A percentile compares a stretch with the other conserved stretches of the same genome.
phyloP scores from a whole-genome alignment of 2,113 vertebrate species.

The Chloropsis hardwickii region DNA sequence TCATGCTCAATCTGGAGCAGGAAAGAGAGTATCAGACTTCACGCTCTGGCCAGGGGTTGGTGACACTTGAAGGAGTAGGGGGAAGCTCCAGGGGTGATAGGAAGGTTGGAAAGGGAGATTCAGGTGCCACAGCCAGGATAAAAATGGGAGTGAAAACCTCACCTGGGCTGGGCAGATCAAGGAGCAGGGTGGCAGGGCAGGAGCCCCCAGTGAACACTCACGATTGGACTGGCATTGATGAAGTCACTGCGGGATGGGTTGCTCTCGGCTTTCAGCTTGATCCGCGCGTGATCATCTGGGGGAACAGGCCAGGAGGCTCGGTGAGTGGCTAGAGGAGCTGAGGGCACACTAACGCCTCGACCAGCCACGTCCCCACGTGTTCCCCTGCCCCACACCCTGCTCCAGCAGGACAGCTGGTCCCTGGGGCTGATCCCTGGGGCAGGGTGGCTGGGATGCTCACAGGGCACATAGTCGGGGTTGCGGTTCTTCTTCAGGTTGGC shows the following conservation, averaged over 20 bases:
- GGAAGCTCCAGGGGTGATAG: neutral
- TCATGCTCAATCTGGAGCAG: conserved; percentile 89
- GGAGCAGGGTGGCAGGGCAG: neutral
- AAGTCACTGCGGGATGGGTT: conserved; percentile 89
- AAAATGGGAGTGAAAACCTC: neutral
- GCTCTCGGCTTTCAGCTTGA: conserved; percentile 90
- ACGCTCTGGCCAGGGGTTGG: rapidly evolving
- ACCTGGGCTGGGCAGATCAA: neutral
- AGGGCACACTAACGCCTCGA: rapidly evolving
- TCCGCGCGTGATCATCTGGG: conserved; percentile 90
- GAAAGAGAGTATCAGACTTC: neutral
- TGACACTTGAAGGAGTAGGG: neutral
- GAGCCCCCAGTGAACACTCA: conserved; percentile 67
- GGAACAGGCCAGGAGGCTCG: neutral
- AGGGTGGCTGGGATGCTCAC: conserved; percentile 72
- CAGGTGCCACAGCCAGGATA: neutral
- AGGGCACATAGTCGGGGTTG: conserved; percentile 85
- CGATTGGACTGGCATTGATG: conserved; percentile 95
- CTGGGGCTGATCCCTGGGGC: neutral
- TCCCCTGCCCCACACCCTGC: neutral
- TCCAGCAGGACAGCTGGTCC: neutral
- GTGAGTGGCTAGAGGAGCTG: neutral
- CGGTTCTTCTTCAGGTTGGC: conserved; percentile 91
- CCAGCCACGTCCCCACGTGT: too few relatives aligned
- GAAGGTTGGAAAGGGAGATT: neutral